These are phyloP conservation scores for Pachliopta kotzebuea DNA, from an alignment of 2,888 invertebrate genomes.

Conservation along the genomic window DNA sequence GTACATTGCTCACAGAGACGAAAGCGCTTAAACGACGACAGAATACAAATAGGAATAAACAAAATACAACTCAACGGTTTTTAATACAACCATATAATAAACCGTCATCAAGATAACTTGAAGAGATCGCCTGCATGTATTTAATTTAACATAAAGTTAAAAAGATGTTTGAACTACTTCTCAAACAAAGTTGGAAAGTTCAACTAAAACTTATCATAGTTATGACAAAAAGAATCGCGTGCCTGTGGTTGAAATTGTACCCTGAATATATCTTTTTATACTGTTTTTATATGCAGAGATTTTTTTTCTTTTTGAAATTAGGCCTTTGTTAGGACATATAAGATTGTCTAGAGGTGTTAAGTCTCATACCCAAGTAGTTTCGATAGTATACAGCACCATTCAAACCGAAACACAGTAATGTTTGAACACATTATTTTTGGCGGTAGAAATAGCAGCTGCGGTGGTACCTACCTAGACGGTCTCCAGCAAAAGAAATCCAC, in stretches of 20 bases:
- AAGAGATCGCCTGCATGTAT: background rate
- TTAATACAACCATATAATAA: background rate
- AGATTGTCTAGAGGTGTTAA: too few relatives aligned
- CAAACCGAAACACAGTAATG: too few relatives aligned
- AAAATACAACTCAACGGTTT: constrained; percentile 3
- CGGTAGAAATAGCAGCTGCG: too few relatives aligned
- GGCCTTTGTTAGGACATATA: background rate
- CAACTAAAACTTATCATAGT: constrained; percentile 21
- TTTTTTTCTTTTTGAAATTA: constrained; percentile 4
- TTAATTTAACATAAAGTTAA: constrained; percentile 18
- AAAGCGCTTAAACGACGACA: constrained; percentile 31
- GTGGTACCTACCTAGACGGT: too few relatives aligned
- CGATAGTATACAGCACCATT: too few relatives aligned
- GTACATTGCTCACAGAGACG: constrained; percentile 30
- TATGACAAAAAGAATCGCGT: constrained; percentile 28
- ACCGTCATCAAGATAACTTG: constrained; percentile 7
- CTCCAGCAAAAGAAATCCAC: too few relatives aligned
- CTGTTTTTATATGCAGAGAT: background rate
- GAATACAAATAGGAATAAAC: constrained; percentile 32
- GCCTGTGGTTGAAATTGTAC: constrained; percentile 16
- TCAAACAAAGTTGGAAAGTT: constrained; percentile 15
- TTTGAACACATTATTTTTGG: too few relatives aligned
- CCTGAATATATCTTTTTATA: constrained; percentile 1
- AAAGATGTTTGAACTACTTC: constrained; percentile 14
- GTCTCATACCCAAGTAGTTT: too few relatives aligned